phyloP scores from a whole-genome alignment of 2,888 invertebrate species.

The Scaptomyza reducta region DNA sequence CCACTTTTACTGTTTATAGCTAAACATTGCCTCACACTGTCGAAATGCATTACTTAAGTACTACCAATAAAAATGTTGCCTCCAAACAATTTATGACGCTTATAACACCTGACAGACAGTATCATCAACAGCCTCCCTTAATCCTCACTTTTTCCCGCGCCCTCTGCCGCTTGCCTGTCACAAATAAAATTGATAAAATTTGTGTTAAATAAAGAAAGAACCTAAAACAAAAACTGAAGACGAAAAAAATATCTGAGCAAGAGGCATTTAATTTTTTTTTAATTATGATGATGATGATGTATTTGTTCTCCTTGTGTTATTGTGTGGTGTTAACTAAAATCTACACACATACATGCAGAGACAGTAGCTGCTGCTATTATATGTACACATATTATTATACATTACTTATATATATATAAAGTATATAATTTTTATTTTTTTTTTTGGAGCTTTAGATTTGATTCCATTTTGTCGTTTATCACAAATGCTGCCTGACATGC shows the following conservation, averaged over 20 bases:
- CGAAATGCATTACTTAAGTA: slow-evolving; percentile 36
- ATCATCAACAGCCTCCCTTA: slow-evolving; percentile 22
- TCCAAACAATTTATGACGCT: slow-evolving; percentile 55
- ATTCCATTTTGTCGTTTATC: slow-evolving; percentile 79
- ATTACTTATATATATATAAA: slow-evolving; percentile 30
- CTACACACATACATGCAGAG: slow-evolving; percentile 26
- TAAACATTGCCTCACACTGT: slow-evolving; percentile 14
- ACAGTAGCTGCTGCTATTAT: slow-evolving; percentile 72
- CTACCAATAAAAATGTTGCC: slow-evolving; percentile 47
- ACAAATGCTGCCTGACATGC: slow-evolving; percentile 67
- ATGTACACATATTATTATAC: slow-evolving; percentile 51
- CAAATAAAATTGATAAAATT: slow-evolving; percentile 78
- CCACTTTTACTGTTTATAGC: not conserved
- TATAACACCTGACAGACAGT: slow-evolving; percentile 70
- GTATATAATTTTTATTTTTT: slow-evolving; percentile 51
- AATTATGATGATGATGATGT: slow-evolving; percentile 71
- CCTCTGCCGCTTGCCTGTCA: slow-evolving; percentile 15
- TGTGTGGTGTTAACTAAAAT: slow-evolving; percentile 52
- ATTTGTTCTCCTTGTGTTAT: slow-evolving; percentile 61
- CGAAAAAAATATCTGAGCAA: slow-evolving; percentile 40
- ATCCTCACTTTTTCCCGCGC: not conserved
- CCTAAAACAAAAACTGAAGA: not conserved
- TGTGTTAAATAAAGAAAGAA: slow-evolving; percentile 22
- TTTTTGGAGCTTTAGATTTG: slow-evolving; percentile 78
- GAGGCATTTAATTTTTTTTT: slow-evolving; percentile 71